These are phyloP conservation scores for Tetramorium alpestre DNA, from an alignment of 1,140 invertebrate species.

Conservation along the genomic window DNA sequence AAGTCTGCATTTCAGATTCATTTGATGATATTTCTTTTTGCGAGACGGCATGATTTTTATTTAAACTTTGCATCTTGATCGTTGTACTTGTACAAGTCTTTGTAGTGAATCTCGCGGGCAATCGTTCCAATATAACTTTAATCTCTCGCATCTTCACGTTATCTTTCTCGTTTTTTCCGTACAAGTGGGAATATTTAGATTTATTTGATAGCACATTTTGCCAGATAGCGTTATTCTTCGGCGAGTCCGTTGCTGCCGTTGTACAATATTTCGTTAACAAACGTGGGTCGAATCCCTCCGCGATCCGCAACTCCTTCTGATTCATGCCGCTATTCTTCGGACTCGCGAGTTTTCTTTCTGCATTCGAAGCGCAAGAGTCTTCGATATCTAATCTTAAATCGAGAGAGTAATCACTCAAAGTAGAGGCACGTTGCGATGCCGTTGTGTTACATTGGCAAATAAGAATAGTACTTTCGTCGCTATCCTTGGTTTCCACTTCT, in stretches of 20 bases:
- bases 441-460: slow-evolving; percentile 56
- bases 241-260: not conserved
- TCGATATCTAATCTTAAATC: not conserved
- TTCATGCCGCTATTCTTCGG: not conserved
- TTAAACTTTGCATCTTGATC: not conserved
- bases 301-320: not conserved
- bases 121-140: slow-evolving; percentile 28
- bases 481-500: not conserved
- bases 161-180: not conserved
- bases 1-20: not conserved
- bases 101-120: not conserved
- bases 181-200: not conserved
- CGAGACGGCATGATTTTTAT: not conserved
- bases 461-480: slow-evolving; percentile 69
- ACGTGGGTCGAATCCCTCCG: not conserved
- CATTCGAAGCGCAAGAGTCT: not conserved
- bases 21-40: not conserved
- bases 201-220: not conserved
- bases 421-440: not conserved
- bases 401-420: not conserved
- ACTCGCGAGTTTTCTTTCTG: not conserved
- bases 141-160: not conserved
- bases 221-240: not conserved
- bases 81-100: not conserved
- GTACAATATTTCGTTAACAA: not conserved